Percentiles rank a stretch among this genome's conserved stretches.
phyloP scores from a whole-genome alignment of 2,113 vertebrate species.

The Aplodontia rufa region DNA sequence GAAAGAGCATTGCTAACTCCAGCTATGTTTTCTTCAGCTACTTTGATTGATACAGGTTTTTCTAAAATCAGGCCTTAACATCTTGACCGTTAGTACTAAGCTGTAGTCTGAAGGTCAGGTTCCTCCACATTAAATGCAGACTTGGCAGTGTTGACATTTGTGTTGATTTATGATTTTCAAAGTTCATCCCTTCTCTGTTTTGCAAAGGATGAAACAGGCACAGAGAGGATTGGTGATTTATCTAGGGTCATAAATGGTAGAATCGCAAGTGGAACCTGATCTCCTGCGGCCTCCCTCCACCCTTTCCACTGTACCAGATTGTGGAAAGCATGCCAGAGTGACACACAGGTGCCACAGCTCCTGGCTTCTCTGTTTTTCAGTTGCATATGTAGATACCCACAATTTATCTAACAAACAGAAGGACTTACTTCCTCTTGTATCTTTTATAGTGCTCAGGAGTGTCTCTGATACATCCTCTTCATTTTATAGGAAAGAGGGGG shows the following conservation, averaged over 20 bases:
- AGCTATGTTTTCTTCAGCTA: background rate
- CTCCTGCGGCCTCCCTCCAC: background rate
- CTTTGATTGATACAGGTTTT: background rate
- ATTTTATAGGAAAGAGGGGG: background rate
- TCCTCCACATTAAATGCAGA: background rate
- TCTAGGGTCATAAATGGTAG: background rate
- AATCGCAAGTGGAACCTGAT: background rate
- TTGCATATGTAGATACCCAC: background rate
- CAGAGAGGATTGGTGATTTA: background rate
- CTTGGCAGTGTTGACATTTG: background rate
- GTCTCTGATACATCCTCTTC: background rate
- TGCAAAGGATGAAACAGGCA: background rate
- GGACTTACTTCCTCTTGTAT: background rate
- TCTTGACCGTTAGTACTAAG: background rate
- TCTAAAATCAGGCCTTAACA: background rate
- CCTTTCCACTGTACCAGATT: background rate
- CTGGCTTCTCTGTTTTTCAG: background rate
- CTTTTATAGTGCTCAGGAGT: background rate
- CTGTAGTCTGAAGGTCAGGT: background rate
- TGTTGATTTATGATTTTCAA: background rate
- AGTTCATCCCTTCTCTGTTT: background rate
- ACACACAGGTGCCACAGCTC: background rate
- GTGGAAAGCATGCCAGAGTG: background rate
- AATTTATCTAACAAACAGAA: background rate
- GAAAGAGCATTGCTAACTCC: background rate